Conservation (phyloP, 2,888 invertebrate genomes). For the Dromius quadrimaculatus region DNA sequence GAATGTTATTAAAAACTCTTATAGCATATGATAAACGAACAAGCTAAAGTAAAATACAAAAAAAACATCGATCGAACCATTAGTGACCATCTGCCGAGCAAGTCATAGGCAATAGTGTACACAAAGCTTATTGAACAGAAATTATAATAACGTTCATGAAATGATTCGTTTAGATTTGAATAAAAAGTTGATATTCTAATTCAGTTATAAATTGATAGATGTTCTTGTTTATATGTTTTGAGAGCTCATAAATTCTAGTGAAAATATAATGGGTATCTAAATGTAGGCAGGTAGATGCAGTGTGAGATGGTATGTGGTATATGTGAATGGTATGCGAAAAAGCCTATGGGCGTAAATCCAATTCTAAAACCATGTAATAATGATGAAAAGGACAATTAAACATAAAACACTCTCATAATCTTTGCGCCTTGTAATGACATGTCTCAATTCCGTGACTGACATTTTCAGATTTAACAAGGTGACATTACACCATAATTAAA, state of each 20-base stretch:
- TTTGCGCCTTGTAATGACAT: slow-evolving; percentile 20
- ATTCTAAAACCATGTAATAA: slow-evolving; percentile 41
- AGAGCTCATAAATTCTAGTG: too few relatives aligned
- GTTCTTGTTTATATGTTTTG: too few relatives aligned
- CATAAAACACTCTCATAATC: slow-evolving; percentile 41
- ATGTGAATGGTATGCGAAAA: neutral
- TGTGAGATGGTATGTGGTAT: too few relatives aligned
- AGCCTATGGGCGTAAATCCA: slow-evolving; percentile 17
- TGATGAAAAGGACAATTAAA: slow-evolving; percentile 31
- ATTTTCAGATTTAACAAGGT: slow-evolving; percentile 42
- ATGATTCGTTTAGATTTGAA: too few relatives aligned
- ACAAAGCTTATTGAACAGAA: too few relatives aligned
- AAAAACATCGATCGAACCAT: slow-evolving; percentile 11
- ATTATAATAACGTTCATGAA: too few relatives aligned
- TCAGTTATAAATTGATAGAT: too few relatives aligned
- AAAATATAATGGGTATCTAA: too few relatives aligned
- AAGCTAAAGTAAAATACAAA: slow-evolving; percentile 5
- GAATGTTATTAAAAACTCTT: slow-evolving; percentile 42
- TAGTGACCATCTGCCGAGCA: neutral
- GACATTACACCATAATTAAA: slow-evolving; percentile 56
- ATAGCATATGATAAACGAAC: slow-evolving; percentile 34
- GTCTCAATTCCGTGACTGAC: slow-evolving; percentile 41
- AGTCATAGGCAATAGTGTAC: too few relatives aligned
- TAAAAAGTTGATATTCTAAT: too few relatives aligned
- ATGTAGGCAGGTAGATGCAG: too few relatives aligned